Evolutionary conservation across 2,113 vertebrate species (phyloP).

Genomic region (Stictonetta naevosa): DNA sequence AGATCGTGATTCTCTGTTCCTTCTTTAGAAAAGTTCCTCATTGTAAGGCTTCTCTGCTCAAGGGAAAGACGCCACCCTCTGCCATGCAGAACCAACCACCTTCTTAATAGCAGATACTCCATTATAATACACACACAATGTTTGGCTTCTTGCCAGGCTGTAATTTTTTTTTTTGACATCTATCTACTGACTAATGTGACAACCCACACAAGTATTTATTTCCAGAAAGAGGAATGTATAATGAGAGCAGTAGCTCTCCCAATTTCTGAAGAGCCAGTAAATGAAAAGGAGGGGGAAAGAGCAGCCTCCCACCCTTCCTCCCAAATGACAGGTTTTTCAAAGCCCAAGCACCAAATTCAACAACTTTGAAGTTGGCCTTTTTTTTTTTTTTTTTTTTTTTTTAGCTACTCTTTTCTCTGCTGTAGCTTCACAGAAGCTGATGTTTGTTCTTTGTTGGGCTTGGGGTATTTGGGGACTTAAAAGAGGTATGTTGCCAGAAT

Average conservation of each 20-base stretch:
- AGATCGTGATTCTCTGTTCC: conserved; percentile 13
- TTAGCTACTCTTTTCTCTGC: conserved; percentile 37
- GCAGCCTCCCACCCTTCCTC: conserved; percentile 40
- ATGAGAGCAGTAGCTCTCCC: conserved; percentile 52
- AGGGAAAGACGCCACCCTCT: conserved; percentile 7
- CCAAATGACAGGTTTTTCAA: conserved; percentile 57
- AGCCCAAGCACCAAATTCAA: conserved; percentile 43
- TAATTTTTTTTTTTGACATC: conserved; percentile 70
- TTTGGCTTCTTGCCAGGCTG: conserved; percentile 13
- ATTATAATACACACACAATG: background rate
- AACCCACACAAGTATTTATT: conserved; percentile 69
- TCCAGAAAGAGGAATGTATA: conserved; percentile 67
- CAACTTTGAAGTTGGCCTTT: conserved; percentile 45
- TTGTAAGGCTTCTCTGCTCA: background rate
- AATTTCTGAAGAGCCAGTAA: conserved; percentile 41
- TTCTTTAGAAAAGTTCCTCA: conserved; percentile 35
- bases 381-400: background rate
- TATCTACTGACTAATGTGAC: conserved; percentile 66
- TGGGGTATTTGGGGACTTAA: conserved; percentile 17
- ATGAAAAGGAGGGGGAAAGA: conserved; percentile 51
- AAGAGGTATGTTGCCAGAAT: conserved; percentile 2
- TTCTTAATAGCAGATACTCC: background rate
- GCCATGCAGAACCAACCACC: background rate
- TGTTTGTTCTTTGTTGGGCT: conserved; percentile 24
- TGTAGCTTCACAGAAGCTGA: conserved; percentile 15